phyloP scores from a whole-genome alignment of 2,797 vertebrate species.

The Rousettus madagascariensis region DNA sequence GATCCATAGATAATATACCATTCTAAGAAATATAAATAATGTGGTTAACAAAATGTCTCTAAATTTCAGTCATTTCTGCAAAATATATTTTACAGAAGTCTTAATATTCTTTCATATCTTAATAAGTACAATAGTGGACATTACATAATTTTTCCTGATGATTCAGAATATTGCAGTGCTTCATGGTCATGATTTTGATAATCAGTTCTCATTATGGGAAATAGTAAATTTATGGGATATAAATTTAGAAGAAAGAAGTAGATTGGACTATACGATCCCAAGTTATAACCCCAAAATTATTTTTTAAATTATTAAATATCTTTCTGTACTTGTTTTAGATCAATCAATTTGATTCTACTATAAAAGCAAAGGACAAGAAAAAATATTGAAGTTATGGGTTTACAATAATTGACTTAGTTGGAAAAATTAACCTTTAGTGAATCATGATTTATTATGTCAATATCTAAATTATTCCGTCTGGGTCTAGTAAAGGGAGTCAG shows the following conservation, averaged over 20 bases:
- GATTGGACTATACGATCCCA: neutral
- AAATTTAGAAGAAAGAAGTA: neutral
- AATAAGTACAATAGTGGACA: neutral
- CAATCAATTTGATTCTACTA: neutral
- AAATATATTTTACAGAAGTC: neutral
- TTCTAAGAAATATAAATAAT: neutral
- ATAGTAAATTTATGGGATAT: neutral
- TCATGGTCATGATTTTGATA: neutral
- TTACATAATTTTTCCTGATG: neutral
- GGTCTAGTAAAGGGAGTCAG: neutral
- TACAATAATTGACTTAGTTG: conserved; percentile 23
- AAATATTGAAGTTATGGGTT: neutral
- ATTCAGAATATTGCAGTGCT: neutral
- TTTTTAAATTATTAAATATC: neutral
- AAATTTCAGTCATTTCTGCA: neutral
- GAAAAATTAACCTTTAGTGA: neutral
- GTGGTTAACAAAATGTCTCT: neutral
- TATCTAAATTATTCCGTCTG: conserved; percentile 44
- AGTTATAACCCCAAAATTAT: neutral
- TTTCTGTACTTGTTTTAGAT: neutral
- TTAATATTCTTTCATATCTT: neutral
- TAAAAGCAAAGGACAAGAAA: neutral
- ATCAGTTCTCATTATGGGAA: neutral
- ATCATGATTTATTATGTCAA: conserved; percentile 30
- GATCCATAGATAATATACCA: neutral